Evolutionary conservation across 2,113 vertebrate species (phyloP), one percentile per base, ranked within the genome.

Genomic region (Phasianus colchicus): DNA sequence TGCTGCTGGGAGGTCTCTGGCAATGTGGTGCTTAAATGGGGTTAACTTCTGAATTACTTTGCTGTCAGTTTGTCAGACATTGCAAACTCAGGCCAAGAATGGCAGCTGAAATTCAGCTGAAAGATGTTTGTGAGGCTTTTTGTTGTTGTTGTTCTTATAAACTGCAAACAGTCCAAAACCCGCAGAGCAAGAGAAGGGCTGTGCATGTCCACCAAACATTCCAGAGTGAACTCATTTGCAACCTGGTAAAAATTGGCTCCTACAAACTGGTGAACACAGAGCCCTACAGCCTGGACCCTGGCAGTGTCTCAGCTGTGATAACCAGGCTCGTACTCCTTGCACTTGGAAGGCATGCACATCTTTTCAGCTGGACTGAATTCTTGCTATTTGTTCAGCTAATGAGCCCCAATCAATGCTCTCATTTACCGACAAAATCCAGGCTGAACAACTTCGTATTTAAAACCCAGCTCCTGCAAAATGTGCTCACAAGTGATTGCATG

Each of bases 361-460:
- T 75, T 92, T 36, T 48, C 64, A 64, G 76, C 13, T 0, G 0
- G 85, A 55, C 1, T 83, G 69, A 91, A 54, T 43, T 57, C 65
- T 30, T 69, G 61, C 29, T 86, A 2, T 89, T 80, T 9, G 29
- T 83, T 83, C 65, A 74, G 91, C 74, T 86, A 91, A 95, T 52
- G 79, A 95, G 75, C 76, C 75, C 83, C 79, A 92, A 88, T 88
- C 91, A 92, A 86, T 86, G 79, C 72, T 83, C 43, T 75, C 65
- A 58, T 65, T 92, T 74, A 72, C 52, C 48, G 72, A 83, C 55
- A 89, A 65, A 92, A 94, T 82, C 32, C 89, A 74, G 29, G 75
- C 75, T 0, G 2, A 85, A 74, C 16, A 87, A 91, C 66, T 91
- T 92, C 89, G 36, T 75, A 70, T 93, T 92, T 90, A 82, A 92